phyloP scores from a whole-genome alignment of 2,113 vertebrate genomes.

The Pterocles gutturalis region DNA sequence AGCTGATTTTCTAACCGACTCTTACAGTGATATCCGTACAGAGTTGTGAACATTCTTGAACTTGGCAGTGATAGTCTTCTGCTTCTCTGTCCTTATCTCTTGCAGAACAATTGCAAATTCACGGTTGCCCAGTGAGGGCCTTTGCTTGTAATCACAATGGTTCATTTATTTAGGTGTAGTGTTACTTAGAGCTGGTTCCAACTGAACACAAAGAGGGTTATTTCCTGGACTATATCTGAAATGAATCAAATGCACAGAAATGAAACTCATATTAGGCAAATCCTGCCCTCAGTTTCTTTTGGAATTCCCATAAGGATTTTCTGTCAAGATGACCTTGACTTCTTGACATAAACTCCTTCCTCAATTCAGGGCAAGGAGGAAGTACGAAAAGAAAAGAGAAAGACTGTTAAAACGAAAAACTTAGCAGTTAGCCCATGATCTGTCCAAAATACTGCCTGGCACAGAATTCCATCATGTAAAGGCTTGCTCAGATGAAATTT shows the following conservation, averaged over 20 bases:
- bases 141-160: not conserved
- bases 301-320: constrained; percentile 15
- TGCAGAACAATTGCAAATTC: not conserved
- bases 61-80: not conserved
- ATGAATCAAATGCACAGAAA: not conserved
- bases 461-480: not conserved
- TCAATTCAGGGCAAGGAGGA: constrained; percentile 1
- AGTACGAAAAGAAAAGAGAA: constrained; percentile 11
- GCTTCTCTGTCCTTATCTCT: not conserved
- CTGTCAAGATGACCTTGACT: not conserved
- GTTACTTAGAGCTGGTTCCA: not conserved
- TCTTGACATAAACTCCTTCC: not conserved
- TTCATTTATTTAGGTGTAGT: not conserved
- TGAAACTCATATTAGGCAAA: not conserved
- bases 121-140: not conserved
- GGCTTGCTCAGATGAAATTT: not conserved
- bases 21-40: fast-evolving
- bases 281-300: not conserved
- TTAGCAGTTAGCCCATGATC: not conserved
- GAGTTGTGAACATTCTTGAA: not conserved
- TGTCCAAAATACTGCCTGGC: not conserved
- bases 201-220: not conserved
- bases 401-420: not conserved
- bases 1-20: too few relatives aligned
- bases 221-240: constrained; percentile 3